These are phyloP conservation scores for Micropoecilia bifurca DNA, from an alignment of 2,797 vertebrate species.

Conservation along the genomic window DNA sequence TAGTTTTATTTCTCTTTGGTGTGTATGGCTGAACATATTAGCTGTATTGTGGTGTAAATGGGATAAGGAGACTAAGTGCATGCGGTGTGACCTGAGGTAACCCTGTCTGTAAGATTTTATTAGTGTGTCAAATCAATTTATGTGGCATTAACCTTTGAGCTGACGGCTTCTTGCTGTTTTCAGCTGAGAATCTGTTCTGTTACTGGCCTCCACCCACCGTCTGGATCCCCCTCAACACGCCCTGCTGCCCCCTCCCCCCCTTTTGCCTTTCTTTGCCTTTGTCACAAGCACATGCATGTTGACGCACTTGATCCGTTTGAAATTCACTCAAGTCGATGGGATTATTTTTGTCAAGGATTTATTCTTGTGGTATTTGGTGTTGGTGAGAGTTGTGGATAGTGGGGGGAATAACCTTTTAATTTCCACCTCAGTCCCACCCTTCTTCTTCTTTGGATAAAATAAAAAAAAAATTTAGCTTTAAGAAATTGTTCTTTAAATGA, in stretches of 20 bases:
- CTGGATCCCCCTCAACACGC: slow-evolving; percentile 11
- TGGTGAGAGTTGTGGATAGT: too few relatives aligned
- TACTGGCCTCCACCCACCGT: slow-evolving; percentile 44
- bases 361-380: slow-evolving; percentile 39
- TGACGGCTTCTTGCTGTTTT: slow-evolving; percentile 64
- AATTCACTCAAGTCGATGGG: slow-evolving; percentile 34
- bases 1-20: slow-evolving; percentile 28
- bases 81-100: slow-evolving; percentile 51
- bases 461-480: slow-evolving; percentile 5
- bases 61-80: slow-evolving; percentile 23
- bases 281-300: slow-evolving; percentile 12
- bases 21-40: slow-evolving; percentile 15
- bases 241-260: not conserved
- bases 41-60: slow-evolving; percentile 25
- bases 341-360: slow-evolving; percentile 40
- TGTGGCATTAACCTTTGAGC: slow-evolving; percentile 69
- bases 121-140: slow-evolving; percentile 70
- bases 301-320: slow-evolving; percentile 33
- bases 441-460: slow-evolving; percentile 20
- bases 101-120: slow-evolving; percentile 56
- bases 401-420: slow-evolving; percentile 11
- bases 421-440: slow-evolving; percentile 26
- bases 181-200: slow-evolving; percentile 54
- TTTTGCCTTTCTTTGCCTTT: slow-evolving; percentile 9
- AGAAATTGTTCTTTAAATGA: slow-evolving; percentile 2